Evolutionary conservation across 2,888 invertebrate genomes (phyloP), one percentile per base, ranked within the genome.

Genomic region (Dryobota labecula): DNA sequence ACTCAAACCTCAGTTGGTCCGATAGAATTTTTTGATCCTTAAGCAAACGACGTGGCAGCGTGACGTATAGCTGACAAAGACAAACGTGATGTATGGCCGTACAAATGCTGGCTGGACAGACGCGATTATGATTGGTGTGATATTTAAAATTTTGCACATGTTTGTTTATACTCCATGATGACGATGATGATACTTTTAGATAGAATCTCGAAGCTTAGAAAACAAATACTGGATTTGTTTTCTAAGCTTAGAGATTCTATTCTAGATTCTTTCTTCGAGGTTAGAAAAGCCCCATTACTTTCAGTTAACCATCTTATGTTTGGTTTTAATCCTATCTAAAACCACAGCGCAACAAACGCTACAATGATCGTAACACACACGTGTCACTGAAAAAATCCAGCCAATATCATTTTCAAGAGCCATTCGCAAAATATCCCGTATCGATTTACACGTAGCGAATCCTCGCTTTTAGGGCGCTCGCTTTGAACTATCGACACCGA

Each of bases 11-110:
- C n/a, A n/a, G n/a, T n/a, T n/a, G n/a, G n/a, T n/a, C n/a, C n/a
- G n/a, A n/a, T n/a, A n/a, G n/a, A n/a, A n/a, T n/a, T n/a, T n/a
- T n/a, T n/a, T n/a, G n/a, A n/a, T n/a, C n/a, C n/a, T n/a, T n/a
- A n/a, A n/a, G 54, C 72, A 80, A 68, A 45, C 30, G 57, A 69
- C 43, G 57, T 18, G 49, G 38, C 49, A 70, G 71, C 65, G 64
- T 71, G 81, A 81, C 61, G 69, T 71, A 77, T 73, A 47, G 77
- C 82, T 84, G 82, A 82, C 82, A 77, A 64, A 67, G 84, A 67
- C 82, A 82, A 49, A 36, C 61, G 61, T 82, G 69, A 82, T 84
- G 43, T 68, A 82, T 77, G 66, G 61, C 56, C 66, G 70, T 45
- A 45, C 68, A 53, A 76, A 62, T 63, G 76, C 56, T 58, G 33